phyloP scores from a whole-genome alignment of 2,888 invertebrate species.

The Andrena flavipes region DNA sequence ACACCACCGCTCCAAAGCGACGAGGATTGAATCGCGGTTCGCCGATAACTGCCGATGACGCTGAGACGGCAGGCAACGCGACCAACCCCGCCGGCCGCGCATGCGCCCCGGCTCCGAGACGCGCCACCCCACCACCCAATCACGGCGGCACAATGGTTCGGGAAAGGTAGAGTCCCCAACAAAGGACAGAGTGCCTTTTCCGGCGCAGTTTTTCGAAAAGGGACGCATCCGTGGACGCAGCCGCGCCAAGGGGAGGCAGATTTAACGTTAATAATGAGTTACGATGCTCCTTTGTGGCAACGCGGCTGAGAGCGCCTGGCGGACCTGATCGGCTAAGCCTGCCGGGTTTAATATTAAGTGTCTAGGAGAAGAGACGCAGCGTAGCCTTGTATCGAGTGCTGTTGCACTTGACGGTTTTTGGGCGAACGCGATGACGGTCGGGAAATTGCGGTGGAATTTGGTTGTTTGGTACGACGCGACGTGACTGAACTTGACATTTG shows the following conservation, averaged over 20 bases:
- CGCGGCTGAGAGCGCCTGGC: neutral
- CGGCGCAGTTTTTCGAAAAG: slow-evolving; percentile 58
- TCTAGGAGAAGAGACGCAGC: no score
- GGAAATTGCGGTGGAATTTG: no score
- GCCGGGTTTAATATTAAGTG: no score
- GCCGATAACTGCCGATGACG: slow-evolving; percentile 80
- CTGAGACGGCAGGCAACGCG: slow-evolving; percentile 68
- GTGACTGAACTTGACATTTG: no score
- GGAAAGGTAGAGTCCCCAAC: slow-evolving; percentile 64
- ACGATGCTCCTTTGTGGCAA: slow-evolving; percentile 19
- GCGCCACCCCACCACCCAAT: slow-evolving; percentile 49
- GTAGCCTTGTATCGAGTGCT: no score
- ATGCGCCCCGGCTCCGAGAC: slow-evolving; percentile 59
- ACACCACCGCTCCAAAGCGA: slow-evolving; percentile 35
- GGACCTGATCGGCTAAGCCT: no score
- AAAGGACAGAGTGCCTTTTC: slow-evolving; percentile 69
- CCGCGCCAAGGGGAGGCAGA: slow-evolving; percentile 12
- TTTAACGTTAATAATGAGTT: slow-evolving; percentile 40
- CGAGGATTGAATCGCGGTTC: slow-evolving; percentile 71
- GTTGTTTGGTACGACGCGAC: no score
- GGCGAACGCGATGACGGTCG: no score
- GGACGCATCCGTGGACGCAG: slow-evolving; percentile 16
- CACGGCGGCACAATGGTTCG: slow-evolving; percentile 63
- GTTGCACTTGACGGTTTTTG: no score
- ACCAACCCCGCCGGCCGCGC: slow-evolving; percentile 71